Percentiles rank a stretch among this genome's conserved stretches.
Evolutionary conservation across 2,888 invertebrate species (phyloP).

Genomic region (Tetanocera ferruginea): DNA sequence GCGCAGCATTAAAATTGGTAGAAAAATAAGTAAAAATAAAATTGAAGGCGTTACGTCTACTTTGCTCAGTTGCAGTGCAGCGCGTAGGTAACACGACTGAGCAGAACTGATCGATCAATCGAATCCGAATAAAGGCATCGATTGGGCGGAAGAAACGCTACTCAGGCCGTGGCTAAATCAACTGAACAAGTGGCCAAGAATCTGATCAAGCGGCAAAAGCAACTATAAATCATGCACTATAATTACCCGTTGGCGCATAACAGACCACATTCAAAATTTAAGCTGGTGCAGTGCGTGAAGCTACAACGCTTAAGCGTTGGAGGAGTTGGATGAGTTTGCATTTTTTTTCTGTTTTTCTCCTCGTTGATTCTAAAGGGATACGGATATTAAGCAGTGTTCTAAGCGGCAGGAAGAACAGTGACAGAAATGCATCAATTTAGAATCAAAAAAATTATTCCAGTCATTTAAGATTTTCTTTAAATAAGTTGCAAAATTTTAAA

Average conservation of each 20-base stretch:
- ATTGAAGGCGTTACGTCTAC: neutral
- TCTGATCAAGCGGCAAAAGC: slow-evolving; percentile 40
- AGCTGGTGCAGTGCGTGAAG: slow-evolving; percentile 23
- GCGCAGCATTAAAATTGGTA: slow-evolving; percentile 55
- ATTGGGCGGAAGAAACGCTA: neutral
- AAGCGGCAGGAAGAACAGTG: slow-evolving; percentile 10
- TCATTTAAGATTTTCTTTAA: neutral
- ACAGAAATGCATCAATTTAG: neutral
- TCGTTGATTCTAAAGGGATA: slow-evolving; percentile 4
- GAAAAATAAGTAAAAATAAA: slow-evolving; percentile 52
- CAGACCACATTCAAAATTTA: slow-evolving; percentile 35
- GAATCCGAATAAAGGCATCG: neutral
- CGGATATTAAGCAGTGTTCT: neutral
- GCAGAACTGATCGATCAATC: slow-evolving; percentile 62
- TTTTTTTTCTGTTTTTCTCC: neutral
- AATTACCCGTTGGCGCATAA: slow-evolving; percentile 68
- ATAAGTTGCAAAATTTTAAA: neutral
- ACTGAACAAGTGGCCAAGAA: slow-evolving; percentile 21
- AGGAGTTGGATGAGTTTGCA: neutral
- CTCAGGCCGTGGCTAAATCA: neutral
- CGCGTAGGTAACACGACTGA: neutral
- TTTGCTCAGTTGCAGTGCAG: neutral
- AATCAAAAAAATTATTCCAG: neutral
- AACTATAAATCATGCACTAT: slow-evolving; percentile 67
- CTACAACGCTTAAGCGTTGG: neutral